Conservation (phyloP, 1,140 invertebrate species). For the Tetramorium parvispinum region DNA sequence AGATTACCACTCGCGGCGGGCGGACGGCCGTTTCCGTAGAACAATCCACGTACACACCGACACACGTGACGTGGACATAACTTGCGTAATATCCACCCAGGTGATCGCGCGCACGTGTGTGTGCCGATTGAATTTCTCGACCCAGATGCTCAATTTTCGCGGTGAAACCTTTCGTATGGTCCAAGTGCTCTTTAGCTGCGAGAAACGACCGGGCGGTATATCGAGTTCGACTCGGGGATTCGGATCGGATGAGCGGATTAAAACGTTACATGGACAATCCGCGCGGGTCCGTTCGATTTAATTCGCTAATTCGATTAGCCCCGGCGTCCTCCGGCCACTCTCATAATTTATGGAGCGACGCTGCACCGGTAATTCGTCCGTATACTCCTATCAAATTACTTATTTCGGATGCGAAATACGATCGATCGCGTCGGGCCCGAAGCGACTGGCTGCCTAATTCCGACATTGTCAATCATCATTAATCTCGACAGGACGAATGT, state of each 20-base stretch:
- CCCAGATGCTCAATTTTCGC: constrained; percentile 52
- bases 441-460: neutral
- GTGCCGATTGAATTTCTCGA: constrained; percentile 52
- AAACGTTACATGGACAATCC: constrained; percentile 56
- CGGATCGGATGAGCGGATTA: constrained; percentile 50
- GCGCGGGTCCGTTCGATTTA: constrained; percentile 53
- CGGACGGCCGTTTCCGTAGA: constrained; percentile 27
- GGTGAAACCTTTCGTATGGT: constrained; percentile 48
- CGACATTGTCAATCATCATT: constrained; percentile 43
- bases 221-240: constrained; percentile 50
- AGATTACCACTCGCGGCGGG: constrained; percentile 37
- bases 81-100: constrained; percentile 32
- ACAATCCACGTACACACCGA: constrained; percentile 36
- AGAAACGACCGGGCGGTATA: constrained; percentile 38
- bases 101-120: neutral
- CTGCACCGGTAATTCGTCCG: constrained; percentile 14
- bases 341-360: constrained; percentile 46
- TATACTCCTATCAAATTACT: constrained; percentile 44
- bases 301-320: constrained; percentile 60
- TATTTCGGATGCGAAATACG: constrained; percentile 31
- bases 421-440: constrained; percentile 2
- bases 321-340: constrained; percentile 9
- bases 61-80: constrained; percentile 20
- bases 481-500: neutral
- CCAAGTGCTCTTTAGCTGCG: constrained; percentile 52